Percentiles rank a stretch among this genome's conserved stretches.
These are phyloP conservation scores for Sebastes taczanowskii DNA, from an alignment of 2,797 vertebrate genomes.

Conservation along the genomic window DNA sequence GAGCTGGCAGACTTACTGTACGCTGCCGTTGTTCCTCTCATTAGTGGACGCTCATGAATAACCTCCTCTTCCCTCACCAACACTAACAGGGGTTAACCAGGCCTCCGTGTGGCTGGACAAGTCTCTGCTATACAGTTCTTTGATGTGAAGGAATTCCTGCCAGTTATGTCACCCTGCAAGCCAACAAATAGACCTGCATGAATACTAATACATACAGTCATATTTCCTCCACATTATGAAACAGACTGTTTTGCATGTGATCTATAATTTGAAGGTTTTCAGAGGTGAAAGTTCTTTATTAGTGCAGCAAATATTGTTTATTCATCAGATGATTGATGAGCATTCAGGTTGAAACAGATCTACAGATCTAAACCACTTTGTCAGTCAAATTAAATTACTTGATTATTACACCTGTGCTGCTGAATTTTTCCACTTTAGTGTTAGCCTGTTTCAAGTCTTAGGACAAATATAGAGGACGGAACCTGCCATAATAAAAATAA, in stretches of 20 bases:
- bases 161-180: constrained; percentile 11
- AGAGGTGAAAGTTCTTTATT: neutral
- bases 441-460: too few relatives aligned
- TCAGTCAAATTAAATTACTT: too few relatives aligned
- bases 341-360: neutral
- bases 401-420: too few relatives aligned
- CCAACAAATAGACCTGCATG: neutral
- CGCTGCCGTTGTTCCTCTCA: constrained; percentile 63
- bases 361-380: neutral
- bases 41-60: constrained; percentile 68
- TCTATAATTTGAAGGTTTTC: neutral
- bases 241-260: neutral
- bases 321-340: neutral
- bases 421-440: too few relatives aligned
- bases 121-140: constrained; percentile 7
- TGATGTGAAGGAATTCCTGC: constrained; percentile 23
- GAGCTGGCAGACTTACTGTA: constrained; percentile 54
- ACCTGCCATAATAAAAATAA: too few relatives aligned
- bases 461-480: too few relatives aligned
- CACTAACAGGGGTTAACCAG: constrained; percentile 55
- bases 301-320: neutral
- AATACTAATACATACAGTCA: neutral
- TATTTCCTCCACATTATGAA: neutral
- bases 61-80: constrained; percentile 28
- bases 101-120: constrained; percentile 5